Evolutionary conservation across 2,888 invertebrate species (phyloP).

Genomic region (Pyrochroa serraticornis): DNA sequence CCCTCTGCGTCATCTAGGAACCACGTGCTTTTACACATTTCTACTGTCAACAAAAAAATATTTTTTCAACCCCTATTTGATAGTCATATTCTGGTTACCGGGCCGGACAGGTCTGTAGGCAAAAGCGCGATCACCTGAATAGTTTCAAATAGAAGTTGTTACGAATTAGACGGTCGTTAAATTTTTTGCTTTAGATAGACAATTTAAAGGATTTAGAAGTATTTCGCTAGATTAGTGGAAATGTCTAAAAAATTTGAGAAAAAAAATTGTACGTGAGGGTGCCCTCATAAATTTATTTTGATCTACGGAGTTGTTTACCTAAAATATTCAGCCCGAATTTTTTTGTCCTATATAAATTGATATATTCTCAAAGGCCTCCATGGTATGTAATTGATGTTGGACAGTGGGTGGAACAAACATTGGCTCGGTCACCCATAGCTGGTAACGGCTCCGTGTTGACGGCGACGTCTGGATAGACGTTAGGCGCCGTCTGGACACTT

Average conservation of each 20-base stretch:
- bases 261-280: no score
- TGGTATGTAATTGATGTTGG: conserved; percentile 6
- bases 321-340: not conserved
- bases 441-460: conserved; percentile 20
- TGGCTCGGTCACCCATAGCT: conserved; percentile 14
- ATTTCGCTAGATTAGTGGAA: no score
- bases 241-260: no score
- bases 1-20: conserved; percentile 34
- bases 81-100: no score
- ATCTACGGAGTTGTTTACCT: not conserved
- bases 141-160: no score
- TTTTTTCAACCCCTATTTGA: not conserved
- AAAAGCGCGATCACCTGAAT: no score
- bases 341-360: no score
- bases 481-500: conserved; percentile 31
- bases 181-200: no score
- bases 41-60: not conserved
- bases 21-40: conserved; percentile 32
- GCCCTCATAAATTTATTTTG: not conserved
- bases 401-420: conserved; percentile 1
- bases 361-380: not conserved
- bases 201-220: no score
- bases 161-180: no score
- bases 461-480: conserved; percentile 27
- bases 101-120: no score